Evolutionary conservation across 2,888 invertebrate genomes (phyloP).

Genomic region (Platerodrilus igneus): DNA sequence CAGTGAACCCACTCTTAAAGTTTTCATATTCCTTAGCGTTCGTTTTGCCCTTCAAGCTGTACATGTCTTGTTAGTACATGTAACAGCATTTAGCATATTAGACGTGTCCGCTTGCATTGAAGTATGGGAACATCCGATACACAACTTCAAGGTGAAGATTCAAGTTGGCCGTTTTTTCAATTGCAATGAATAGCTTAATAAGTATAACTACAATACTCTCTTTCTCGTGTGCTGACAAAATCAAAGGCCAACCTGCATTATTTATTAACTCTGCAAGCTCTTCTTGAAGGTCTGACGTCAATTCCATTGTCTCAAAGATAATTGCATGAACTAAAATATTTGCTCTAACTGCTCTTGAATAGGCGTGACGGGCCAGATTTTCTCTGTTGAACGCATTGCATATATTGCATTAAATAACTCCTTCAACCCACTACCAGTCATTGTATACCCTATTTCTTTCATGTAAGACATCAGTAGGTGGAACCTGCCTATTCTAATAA

Average conservation of each 20-base stretch:
- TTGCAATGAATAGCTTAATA: conserved; percentile 9
- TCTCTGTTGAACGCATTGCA: conserved; percentile 1
- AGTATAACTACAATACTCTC: conserved; percentile 10
- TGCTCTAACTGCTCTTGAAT: conserved; percentile 5
- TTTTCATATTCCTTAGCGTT: background rate
- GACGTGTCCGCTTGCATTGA: conserved; percentile 8
- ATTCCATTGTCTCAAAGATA: conserved; percentile 5
- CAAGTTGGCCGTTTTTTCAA: conserved; percentile 9
- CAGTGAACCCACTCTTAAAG: conserved; percentile 1
- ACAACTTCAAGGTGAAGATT: conserved; percentile 7
- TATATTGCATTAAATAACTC: no score
- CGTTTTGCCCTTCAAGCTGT: conserved; percentile 7
- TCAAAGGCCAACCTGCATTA: background rate
- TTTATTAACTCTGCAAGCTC: conserved; percentile 6
- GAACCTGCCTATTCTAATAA: conserved; percentile 9
- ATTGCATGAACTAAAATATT: conserved; percentile 4
- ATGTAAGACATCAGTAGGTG: conserved; percentile 9
- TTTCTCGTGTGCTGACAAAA: conserved; percentile 7
- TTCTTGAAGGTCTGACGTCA: no score
- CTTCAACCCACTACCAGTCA: conserved; percentile 8
- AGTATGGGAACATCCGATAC: conserved; percentile 5
- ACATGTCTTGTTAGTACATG: conserved; percentile 8
- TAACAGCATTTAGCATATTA: conserved; percentile 6
- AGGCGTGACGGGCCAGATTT: conserved; percentile 5
- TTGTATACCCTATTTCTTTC: conserved; percentile 7